Evolutionary conservation across 2,113 vertebrate genomes (phyloP), one percentile per base, ranked within the genome.

Genomic region (Arenaria interpres): DNA sequence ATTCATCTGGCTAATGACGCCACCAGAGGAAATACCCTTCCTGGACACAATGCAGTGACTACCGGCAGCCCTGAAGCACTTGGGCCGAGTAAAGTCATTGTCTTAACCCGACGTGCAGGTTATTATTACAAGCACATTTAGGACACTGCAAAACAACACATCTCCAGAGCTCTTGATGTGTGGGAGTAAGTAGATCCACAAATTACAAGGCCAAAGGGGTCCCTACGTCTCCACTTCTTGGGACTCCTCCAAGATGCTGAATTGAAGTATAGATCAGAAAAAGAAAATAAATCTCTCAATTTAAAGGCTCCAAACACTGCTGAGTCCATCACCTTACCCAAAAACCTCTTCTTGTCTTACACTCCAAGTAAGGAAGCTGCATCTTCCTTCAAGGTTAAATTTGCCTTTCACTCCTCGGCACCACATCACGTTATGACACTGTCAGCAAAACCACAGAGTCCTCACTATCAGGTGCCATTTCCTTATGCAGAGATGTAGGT

Each of bases 71-170:
- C 35, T 37, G 73, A 72, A 93, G 48, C 71, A 66, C 18, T 6
- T 0, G 0, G 83, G 37, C 22, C 0, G 0, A 73, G 30, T 27
- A 35, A n/a, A 66, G 23, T 25, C 59, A 45, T 10, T 25, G 63
- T 51, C 77, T 64, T 86, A 74, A 80, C 32, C 22, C 67, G 86
- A 68, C 0, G 0, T 17, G 57, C 35, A 90, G 41, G 66, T 90
- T 90, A 81, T 90, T 90, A 81, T 46, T 72, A 54, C 60, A 62
- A 82, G 21, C 22, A 75, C 23, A 72, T 68, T 87, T 43, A 91
- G 39, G 60, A 63, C 30, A 24, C 35, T 19, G 8, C 46, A 89
- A 81, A 95, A 73, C n/a, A 79, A 50, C 39, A 39, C 62, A 16
- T 53, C 48, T 75, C 35, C 57, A 82, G 20, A 30, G 41, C 30